Base-by-base conservation (phyloP, 1,140 invertebrate genomes). In the Zaprionus lachaisei region DNA sequence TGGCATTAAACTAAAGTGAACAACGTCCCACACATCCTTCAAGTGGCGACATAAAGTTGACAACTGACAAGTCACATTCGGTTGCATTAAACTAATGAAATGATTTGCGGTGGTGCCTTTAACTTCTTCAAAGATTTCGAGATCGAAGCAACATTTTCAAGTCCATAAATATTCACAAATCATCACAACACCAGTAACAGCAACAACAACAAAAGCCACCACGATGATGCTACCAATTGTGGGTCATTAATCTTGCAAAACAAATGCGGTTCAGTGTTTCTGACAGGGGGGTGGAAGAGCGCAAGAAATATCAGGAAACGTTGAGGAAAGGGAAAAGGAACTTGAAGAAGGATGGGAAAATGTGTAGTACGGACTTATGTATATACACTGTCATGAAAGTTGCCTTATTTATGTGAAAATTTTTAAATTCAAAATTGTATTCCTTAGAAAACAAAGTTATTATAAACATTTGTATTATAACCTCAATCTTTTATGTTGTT, bases 61-160 rank as follows among this genome's bases (percentile, higher is more conserved):
- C 85, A 89, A 79, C 81, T 89, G 85, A 89, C 84, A 84, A 89
- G 85, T 90, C 85, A 90, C 72, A 89, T 89, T 89, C 75, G 81
- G 75, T 65, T 87, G 77, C 84, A 87, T 87, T 89, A 83, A 89
- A 83, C 89, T 87, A 89, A 87, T 87, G 81, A 87, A 87, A 89
- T 89, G 79, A 83, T 84, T 81, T 54, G 62, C 47, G 38, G 63
- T 62, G 12, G 54, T 34, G 65, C 68, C 57, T 60, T 61, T 60
- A 49, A 78, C 68, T 63, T 37, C 31, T 15, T 11, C 47, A 17
- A 28, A 61, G 74, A 79, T 79, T 69, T 77, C 66, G 66, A 44
- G 66, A 44, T 58, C n/a, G 41, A 72, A 76, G 65, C 68, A 49
- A 71, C 61, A 68, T 79, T 72, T 81, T 80, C 47, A 57, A 62